Evolutionary conservation across 2,113 vertebrate genomes (phyloP), one percentile per base, ranked within the genome.

Genomic region (Dascyllus trimaculatus): DNA sequence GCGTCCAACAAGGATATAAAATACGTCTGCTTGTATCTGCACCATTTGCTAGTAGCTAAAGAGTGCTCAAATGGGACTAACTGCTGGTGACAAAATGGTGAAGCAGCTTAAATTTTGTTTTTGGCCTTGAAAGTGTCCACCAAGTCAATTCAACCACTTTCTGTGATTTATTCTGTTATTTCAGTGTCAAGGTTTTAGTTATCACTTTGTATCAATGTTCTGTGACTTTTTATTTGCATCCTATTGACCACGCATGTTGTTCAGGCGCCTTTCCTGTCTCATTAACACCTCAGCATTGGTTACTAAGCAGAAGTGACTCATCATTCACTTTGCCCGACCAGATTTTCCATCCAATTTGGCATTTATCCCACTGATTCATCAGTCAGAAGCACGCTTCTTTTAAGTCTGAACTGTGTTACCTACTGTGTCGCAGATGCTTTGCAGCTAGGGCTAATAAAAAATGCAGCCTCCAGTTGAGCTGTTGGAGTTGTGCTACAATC

Each of bases 261-360:
- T 53, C 15, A n/a, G 38, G 15, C 35, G 15, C 57, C 13, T 11
- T 10, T 57, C 29, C n/a, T 62, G 69, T 62, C 56, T 68, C 25
- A 75, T 81, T 81, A 71, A 59, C 59, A 59, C 66, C 1, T 68
- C 56, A 21, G 54, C 24, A 48, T 26, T 59, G 56, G 26, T 81
- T 26, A 45, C 43, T 11, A 25, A 46, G 51, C 10, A 40, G 22
- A 56, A 4, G 17, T 18, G 43, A 32, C 56, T 46, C 2, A 1
- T 46, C 46, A 11, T 45, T 63, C 4, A 59, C 19, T 67, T 26
- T 53, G 6, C 52, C 15, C n/a, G 43, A 71, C 4, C 48, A 53
- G 51, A 72, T 35, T 67, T 26, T 60, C 22, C 5, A 40, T 22
- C 3, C 11, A 61, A 15, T 43, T 38, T 48, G 24, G 11, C 29